Conservation (phyloP, 2,797 vertebrate species). For the Choloepus didactylus region DNA sequence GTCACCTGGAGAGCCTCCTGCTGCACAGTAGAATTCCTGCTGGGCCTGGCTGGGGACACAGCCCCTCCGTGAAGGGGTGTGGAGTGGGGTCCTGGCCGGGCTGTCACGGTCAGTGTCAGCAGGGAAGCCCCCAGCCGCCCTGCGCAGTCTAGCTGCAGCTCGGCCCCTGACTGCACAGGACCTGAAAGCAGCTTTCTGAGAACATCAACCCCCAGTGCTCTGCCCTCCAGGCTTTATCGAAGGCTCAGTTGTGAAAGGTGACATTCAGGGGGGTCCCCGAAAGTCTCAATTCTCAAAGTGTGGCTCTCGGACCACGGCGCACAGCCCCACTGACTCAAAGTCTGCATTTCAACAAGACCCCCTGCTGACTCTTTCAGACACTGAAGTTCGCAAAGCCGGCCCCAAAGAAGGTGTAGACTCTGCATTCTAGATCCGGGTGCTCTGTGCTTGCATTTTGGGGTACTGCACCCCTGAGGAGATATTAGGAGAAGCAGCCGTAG, state of each 20-base stretch:
- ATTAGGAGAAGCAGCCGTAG: background rate
- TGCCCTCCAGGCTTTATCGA: background rate
- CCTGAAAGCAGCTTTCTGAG: background rate
- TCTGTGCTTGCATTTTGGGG: background rate
- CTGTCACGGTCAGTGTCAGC: fast-evolving
- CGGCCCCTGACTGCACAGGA: background rate
- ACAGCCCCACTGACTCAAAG: background rate
- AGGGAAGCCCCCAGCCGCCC: too few relatives aligned
- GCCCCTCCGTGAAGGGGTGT: too few relatives aligned
- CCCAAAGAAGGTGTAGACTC: fast-evolving
- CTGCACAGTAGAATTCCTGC: too few relatives aligned
- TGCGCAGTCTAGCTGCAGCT: background rate
- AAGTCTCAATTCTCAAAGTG: background rate
- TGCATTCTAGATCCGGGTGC: fast-evolving
- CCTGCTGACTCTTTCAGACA: background rate
- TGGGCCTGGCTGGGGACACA: fast-evolving
- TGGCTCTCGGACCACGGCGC: background rate
- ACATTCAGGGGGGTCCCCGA: background rate
- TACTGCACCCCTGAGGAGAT: too few relatives aligned
- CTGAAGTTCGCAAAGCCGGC: fast-evolving
- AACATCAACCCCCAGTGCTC: background rate
- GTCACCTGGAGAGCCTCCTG: background rate
- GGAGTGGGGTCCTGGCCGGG: background rate
- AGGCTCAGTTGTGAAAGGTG: background rate
- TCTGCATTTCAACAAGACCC: too few relatives aligned